Conservation (phyloP, 2,113 vertebrate species). For the Apteryx mantelli region DNA sequence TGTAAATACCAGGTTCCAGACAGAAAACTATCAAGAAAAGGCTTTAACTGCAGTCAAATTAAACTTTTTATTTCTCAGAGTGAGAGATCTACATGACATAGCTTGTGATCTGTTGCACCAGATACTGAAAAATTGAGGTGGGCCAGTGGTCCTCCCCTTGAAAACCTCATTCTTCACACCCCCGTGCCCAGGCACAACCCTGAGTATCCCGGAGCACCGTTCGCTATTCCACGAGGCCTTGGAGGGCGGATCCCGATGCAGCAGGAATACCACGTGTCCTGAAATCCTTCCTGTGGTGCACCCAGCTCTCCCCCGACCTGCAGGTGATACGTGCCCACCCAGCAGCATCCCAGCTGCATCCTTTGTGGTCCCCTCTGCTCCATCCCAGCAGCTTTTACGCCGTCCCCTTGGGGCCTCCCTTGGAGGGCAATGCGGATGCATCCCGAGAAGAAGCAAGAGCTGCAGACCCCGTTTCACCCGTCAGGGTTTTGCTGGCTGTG, state of each 20-base stretch:
- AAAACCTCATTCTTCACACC: not conserved
- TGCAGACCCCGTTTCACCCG: not conserved
- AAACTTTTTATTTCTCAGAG: not conserved
- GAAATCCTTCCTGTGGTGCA: not conserved
- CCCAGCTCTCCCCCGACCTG: not conserved
- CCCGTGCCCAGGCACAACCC: not conserved
- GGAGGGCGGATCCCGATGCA: not conserved
- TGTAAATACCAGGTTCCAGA: not conserved
- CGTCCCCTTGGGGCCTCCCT: not conserved
- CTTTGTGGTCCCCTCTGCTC: accelerated
- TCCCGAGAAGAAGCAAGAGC: not conserved
- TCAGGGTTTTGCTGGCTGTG: not conserved
- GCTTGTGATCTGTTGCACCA: accelerated
- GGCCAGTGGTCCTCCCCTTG: not conserved
- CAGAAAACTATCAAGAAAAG: not conserved
- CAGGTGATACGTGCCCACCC: not conserved
- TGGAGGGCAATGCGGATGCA: not conserved
- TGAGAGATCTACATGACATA: not conserved
- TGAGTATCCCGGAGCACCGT: not conserved
- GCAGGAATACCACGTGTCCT: not conserved
- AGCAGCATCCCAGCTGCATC: not conserved
- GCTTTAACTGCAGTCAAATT: not conserved
- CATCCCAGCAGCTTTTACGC: not conserved
- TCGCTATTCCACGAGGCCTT: too few species aligned
- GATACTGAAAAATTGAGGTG: not conserved